These are phyloP conservation scores for Oscheius sp. DNA, from an alignment of 2,888 invertebrate genomes.

Conservation along the genomic window DNA sequence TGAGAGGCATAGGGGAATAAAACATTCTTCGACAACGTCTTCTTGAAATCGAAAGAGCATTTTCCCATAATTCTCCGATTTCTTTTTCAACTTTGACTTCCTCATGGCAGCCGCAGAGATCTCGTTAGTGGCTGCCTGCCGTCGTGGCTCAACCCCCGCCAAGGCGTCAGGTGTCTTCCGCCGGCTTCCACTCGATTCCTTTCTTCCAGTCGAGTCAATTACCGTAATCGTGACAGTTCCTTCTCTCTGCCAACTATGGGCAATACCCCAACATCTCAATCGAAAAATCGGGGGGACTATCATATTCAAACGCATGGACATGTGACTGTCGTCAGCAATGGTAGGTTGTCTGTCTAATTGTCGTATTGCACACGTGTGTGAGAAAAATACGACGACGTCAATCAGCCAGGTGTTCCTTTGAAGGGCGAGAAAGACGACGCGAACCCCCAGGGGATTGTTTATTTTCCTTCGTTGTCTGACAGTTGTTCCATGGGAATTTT, in stretches of 20 bases:
- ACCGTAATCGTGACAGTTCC: neutral
- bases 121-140: neutral
- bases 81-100: too few species aligned
- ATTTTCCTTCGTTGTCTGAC: neutral
- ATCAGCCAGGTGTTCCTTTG: neutral
- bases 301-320: slow-evolving; percentile 22
- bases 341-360: slow-evolving; percentile 7
- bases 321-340: slow-evolving; percentile 26
- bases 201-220: neutral
- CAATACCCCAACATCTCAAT: slow-evolving; percentile 14
- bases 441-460: neutral
- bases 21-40: neutral
- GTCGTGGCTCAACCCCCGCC: slow-evolving; percentile 1
- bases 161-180: slow-evolving; percentile 31
- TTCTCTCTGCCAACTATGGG: slow-evolving; percentile 7
- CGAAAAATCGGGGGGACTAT: slow-evolving; percentile 12
- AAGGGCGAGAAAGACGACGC: neutral
- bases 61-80: neutral
- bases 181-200: slow-evolving; percentile 9
- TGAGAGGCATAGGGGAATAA: slow-evolving; percentile 20
- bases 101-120: slow-evolving; percentile 14
- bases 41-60: neutral
- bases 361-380: neutral
- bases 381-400: neutral
- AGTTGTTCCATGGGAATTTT: too few species aligned